These are phyloP conservation scores for Pseudotriccus pelzelni DNA, from an alignment of 2,797 vertebrate species.

Conservation along the genomic window DNA sequence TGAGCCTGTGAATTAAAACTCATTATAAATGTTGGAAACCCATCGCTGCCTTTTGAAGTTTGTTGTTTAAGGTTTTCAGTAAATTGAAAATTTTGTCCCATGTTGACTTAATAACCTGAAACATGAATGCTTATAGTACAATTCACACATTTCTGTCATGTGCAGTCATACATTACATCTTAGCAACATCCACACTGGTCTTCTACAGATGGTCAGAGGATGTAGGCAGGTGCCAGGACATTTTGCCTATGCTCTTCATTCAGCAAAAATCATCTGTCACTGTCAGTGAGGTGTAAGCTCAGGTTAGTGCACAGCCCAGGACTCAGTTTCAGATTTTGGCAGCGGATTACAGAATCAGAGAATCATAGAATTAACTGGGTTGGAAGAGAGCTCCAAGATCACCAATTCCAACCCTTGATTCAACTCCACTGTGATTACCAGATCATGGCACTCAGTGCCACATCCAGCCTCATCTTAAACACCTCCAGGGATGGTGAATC, in stretches of 20 bases:
- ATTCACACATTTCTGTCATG: background rate
- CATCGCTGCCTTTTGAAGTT: background rate
- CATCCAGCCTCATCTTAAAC: too few relatives aligned
- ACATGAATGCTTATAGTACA: background rate
- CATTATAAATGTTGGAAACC: background rate
- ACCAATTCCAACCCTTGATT: too few relatives aligned
- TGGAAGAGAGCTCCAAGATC: too few relatives aligned
- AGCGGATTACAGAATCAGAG: background rate
- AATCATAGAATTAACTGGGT: too few relatives aligned
- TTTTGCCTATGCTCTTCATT: background rate
- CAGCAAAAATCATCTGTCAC: background rate
- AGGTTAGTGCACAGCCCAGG: background rate
- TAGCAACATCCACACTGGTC: background rate
- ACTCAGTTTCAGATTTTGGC: background rate
- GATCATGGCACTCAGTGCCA: too few relatives aligned
- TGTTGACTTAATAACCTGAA: background rate
- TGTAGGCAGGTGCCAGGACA: background rate
- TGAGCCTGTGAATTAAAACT: background rate
- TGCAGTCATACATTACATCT: background rate
- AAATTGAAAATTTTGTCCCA: background rate
- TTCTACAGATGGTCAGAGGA: background rate
- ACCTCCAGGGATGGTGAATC: too few relatives aligned
- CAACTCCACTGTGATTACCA: too few relatives aligned
- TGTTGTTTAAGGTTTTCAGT: background rate
- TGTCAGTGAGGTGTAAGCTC: background rate